Evolutionary conservation across 92 coral and sea anemone species (phyloP).

Genomic region (Scolanthus callimorphus): DNA sequence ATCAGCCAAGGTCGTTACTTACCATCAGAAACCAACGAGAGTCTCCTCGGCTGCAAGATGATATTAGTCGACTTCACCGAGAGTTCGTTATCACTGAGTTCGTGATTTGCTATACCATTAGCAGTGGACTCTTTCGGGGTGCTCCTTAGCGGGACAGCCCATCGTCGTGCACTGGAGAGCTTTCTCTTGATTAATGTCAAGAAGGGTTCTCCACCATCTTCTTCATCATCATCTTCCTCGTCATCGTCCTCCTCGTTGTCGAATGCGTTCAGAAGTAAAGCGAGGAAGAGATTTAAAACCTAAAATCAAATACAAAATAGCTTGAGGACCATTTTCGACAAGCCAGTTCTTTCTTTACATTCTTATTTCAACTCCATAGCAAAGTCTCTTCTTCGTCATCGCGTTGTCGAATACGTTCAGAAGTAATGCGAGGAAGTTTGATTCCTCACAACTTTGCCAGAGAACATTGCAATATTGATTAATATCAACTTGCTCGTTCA

Average conservation of each 20-base stretch:
- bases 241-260: slow-evolving; percentile 79
- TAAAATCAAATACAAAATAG: too few relatives aligned
- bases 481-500: too few relatives aligned
- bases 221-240: slow-evolving; percentile 45
- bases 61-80: neutral
- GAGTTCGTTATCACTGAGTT: neutral
- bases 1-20: neutral
- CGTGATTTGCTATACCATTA: slow-evolving; percentile 36
- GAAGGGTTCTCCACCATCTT: slow-evolving; percentile 27
- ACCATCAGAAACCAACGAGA: neutral
- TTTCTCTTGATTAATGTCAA: slow-evolving; percentile 22
- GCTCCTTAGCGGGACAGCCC: slow-evolving; percentile 20
- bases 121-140: slow-evolving; percentile 8
- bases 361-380: too few relatives aligned
- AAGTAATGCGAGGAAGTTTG: slow-evolving; percentile 79
- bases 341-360: too few relatives aligned
- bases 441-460: too few relatives aligned
- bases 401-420: slow-evolving; percentile 78
- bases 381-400: slow-evolving; percentile 57
- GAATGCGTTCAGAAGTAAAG: slow-evolving; percentile 79
- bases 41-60: neutral
- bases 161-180: slow-evolving; percentile 57
- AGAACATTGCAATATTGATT: too few relatives aligned
- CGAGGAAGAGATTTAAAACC: slow-evolving; percentile 85
- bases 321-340: too few relatives aligned